phyloP scores from a whole-genome alignment of 1,140 invertebrate genomes.

The Megathymus violae region DNA sequence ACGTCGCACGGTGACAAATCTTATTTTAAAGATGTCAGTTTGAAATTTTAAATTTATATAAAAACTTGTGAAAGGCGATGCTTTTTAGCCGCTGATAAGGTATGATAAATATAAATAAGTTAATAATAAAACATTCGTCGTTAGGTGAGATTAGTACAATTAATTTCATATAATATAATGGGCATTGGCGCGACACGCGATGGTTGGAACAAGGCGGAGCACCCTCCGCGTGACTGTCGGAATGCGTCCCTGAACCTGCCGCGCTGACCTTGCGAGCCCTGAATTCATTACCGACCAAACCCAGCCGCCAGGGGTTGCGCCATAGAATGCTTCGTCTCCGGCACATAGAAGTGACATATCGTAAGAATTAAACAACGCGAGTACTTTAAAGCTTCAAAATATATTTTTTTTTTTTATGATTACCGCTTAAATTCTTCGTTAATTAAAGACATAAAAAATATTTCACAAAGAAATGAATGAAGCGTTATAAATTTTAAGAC shows the following conservation, averaged over 20 bases:
- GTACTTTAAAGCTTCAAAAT: too few species aligned
- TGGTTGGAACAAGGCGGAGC: background rate
- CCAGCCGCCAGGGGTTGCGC: background rate
- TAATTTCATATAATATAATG: background rate
- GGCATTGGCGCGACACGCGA: too few species aligned
- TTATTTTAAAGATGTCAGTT: too few species aligned
- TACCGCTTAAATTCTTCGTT: too few species aligned
- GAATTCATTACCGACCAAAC: slow-evolving; percentile 21
- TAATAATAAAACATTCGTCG: background rate
- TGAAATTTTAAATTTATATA: too few species aligned
- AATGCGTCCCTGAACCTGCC: slow-evolving; percentile 21
- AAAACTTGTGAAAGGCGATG: too few species aligned
- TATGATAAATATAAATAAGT: background rate
- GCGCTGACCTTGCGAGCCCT: slow-evolving; percentile 19
- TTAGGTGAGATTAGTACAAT: background rate
- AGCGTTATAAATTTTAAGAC: too few species aligned
- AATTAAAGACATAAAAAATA: too few species aligned
- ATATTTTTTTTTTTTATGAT: too few species aligned
- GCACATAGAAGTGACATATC: background rate
- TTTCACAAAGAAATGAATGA: too few species aligned
- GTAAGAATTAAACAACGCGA: too few species aligned
- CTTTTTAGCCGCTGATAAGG: background rate
- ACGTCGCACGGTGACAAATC: too few species aligned
- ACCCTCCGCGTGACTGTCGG: background rate
- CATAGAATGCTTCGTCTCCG: background rate